These are phyloP conservation scores for Lemur catta DNA, from an alignment of 2,797 vertebrate genomes.

Conservation along the genomic window DNA sequence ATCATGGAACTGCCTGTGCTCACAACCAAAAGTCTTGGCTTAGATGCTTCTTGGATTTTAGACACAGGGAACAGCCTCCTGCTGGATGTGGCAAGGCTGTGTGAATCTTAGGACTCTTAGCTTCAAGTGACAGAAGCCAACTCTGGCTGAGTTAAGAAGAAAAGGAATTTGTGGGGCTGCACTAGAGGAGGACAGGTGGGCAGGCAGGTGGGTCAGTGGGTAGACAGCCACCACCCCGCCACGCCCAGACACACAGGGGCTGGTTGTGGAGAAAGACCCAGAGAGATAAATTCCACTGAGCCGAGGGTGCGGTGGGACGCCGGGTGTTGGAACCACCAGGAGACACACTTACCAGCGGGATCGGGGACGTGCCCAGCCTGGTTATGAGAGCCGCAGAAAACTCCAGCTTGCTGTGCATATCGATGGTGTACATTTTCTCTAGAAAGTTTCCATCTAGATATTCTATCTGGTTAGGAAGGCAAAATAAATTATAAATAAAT, in stretches of 20 bases:
- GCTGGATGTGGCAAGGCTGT: neutral
- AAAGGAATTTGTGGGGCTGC: neutral
- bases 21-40: neutral
- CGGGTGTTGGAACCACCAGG: accelerated
- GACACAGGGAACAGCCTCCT: neutral
- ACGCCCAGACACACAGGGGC: neutral
- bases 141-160: neutral
- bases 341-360: conserved; percentile 50
- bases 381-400: neutral
- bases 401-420: conserved; percentile 57
- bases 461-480: conserved; percentile 41
- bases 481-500: neutral
- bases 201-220: neutral
- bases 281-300: no score
- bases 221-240: accelerated
- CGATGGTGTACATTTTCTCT: conserved; percentile 30
- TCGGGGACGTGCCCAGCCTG: accelerated
- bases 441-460: neutral
- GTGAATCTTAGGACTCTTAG: neutral
- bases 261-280: neutral
- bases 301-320: neutral
- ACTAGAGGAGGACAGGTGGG: neutral
- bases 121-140: neutral
- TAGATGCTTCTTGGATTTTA: neutral
- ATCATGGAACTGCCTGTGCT: no score